Base-by-base conservation (phyloP, 2,888 invertebrate species). In the Stenichneumon culpator region DNA sequence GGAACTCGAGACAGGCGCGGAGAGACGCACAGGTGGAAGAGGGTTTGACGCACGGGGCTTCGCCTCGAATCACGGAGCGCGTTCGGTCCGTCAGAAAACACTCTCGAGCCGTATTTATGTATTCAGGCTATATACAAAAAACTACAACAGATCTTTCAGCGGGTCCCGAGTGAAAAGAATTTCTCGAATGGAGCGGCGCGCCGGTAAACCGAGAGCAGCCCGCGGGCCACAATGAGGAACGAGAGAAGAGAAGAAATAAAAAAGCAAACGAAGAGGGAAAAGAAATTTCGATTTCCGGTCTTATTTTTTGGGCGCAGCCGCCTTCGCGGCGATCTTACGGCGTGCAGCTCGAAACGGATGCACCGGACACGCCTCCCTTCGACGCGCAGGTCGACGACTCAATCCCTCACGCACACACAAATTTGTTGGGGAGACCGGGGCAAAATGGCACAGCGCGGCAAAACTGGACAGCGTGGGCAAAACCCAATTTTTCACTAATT, bases 261-360 rank as follows among this genome's bases (percentile, higher is more conserved):
- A 68, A 80, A 47, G 19, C 39, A 3, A 9, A 25, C 11, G 68
- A 72, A 69, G 44, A 9, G 47, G 54, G 60, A 47, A 79, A 79
- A 78, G 86, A 87, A 79, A 83, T 86, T 81, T 87, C 82, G 86
- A 82, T 87, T 87, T 87, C 87, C 87, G 86, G 86, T 85, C 79
- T 79, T 81, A 82, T 81, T 79, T 82, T 54, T 73, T 19, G 60
- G 25, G n/a, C 50, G 11, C 22, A 57, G 25, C 57, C 22, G 25
- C 25, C 57, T 25, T 22, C 57, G 28, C 60, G 60, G 60, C 60
- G 32, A 28, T 60, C 25, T 25, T 0, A 22, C 7, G n/a, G 36
- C 25, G 14, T 67, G 75, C 75, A 82, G 65, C 72, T 82, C 36
- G 47, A 32, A 75, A 50, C 82, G 82, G 82, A 85, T 79, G 74